A percentile compares a stretch with the other conserved stretches of the same genome.
phyloP scores from a whole-genome alignment of 2,888 invertebrate genomes.

The Lysandra coridon region DNA sequence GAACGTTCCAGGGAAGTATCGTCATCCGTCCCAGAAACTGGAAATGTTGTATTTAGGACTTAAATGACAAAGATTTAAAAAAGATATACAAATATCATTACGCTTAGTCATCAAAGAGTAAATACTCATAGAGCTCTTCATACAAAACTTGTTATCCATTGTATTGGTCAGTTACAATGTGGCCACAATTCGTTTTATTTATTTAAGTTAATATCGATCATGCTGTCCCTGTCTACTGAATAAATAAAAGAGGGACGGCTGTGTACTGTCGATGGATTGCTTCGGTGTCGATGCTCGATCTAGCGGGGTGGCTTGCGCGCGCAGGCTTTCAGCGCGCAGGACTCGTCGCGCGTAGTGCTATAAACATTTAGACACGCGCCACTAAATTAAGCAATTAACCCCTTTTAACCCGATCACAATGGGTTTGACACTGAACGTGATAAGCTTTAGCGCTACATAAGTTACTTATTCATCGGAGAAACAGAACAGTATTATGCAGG shows the following conservation, averaged over 20 bases:
- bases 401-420: background rate
- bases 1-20: background rate
- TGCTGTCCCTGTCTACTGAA: constrained; percentile 30
- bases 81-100: background rate
- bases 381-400: constrained; percentile 6
- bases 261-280: constrained; percentile 37
- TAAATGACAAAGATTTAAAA: background rate
- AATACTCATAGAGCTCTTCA: background rate
- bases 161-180: background rate
- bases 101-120: background rate
- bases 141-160: background rate
- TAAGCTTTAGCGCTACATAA: background rate
- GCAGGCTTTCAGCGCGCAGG: constrained; percentile 76
- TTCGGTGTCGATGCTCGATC: constrained; percentile 44
- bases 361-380: constrained; percentile 57
- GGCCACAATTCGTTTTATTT: constrained; percentile 22
- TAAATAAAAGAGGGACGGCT: constrained; percentile 33
- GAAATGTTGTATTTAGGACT: background rate
- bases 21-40: background rate
- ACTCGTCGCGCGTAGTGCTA: constrained; percentile 61
- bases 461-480: background rate
- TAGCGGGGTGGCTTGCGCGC: constrained; percentile 66
- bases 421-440: constrained; percentile 7
- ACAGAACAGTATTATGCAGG: background rate
- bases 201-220: constrained; percentile 30